Evolutionary conservation across 2,888 invertebrate genomes (phyloP), one percentile per base, ranked within the genome.

Genomic region (Nomada hirtipes): DNA sequence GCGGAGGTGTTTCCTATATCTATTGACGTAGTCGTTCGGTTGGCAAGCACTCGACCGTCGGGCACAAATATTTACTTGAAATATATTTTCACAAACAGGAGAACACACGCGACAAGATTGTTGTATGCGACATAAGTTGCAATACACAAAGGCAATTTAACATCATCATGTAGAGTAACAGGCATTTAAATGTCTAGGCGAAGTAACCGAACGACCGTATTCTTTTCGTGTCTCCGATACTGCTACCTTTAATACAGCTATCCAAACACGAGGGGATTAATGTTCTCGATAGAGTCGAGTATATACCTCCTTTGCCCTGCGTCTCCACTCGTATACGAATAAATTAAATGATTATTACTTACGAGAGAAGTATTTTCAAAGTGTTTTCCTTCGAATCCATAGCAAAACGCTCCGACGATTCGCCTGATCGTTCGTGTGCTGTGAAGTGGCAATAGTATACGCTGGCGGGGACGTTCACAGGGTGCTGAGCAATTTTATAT

Each of bases 401-500:
- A 36, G 53, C 47, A 53, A 78, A 53, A 29, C 15, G 63, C 59
- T 69, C 47, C 4, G 26, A 71, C 10, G 18, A 76, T 53, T n/a
- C 61, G 57, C n/a, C 61, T 57, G 52, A 29, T 20, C 42, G n/a
- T 52, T 67, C 44, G 15, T 11, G 15, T 2, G 42, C 60, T 47
- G 55, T 13, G 26, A 57, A 71, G 11, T 13, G 73, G 68, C 69
- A 55, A 69, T 53, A 68, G 73, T 74, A 70, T 79, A 80, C 79
- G 81, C 65, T 70, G 79, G 73, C 67, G 67, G 67, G 57, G 68
- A 57, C 73, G 68, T 67, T 67, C 52, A 87, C 72, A 82, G 79
- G 84, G 75, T 81, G 80, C 76, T 85, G 83, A 86, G 85, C 82
- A 78, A 81, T 88, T 89, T 86, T 83, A 88, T 85, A 84, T 83